Conservation (phyloP, 2,113 vertebrate genomes). For the Triplophysa rosa region DNA sequence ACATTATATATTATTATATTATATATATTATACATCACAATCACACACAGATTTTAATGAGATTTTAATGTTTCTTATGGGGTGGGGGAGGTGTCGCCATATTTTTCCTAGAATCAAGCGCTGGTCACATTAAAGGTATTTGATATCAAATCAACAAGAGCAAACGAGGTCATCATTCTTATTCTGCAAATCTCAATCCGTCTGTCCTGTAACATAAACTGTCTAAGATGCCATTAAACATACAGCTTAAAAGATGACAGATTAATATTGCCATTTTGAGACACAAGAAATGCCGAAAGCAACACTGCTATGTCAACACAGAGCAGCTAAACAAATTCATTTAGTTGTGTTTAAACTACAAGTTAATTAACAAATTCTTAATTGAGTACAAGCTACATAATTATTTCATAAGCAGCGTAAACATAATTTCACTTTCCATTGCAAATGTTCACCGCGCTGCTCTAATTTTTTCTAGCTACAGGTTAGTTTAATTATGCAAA, state of each 20-base stretch:
- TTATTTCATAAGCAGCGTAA: slow-evolving; percentile 91
- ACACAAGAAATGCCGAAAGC: slow-evolving; percentile 30
- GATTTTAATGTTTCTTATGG: too few relatives aligned
- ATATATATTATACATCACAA: too few relatives aligned
- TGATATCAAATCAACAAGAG: neutral
- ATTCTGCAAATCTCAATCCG: slow-evolving; percentile 4
- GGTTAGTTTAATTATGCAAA: slow-evolving; percentile 98
- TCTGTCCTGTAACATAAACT: slow-evolving; percentile 27
- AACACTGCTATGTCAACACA: slow-evolving; percentile 43
- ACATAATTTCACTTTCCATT: slow-evolving; percentile 81
- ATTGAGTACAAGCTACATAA: slow-evolving; percentile 92
- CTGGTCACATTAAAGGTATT: too few relatives aligned
- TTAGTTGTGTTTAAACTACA: slow-evolving; percentile 84
- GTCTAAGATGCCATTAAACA: neutral
- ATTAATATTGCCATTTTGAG: slow-evolving; percentile 11
- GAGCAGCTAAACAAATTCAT: slow-evolving; percentile 63
- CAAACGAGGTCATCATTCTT: slow-evolving; percentile 33
- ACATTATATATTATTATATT: too few relatives aligned
- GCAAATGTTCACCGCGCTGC: slow-evolving; percentile 88
- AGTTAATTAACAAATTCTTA: slow-evolving; percentile 95
- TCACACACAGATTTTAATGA: too few relatives aligned
- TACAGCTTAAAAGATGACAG: neutral
- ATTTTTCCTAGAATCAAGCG: too few relatives aligned
- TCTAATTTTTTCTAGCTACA: slow-evolving; percentile 87
- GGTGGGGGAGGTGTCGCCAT: too few relatives aligned